Conservation (phyloP, 2,888 invertebrate genomes). For the Drosophila yooni region DNA sequence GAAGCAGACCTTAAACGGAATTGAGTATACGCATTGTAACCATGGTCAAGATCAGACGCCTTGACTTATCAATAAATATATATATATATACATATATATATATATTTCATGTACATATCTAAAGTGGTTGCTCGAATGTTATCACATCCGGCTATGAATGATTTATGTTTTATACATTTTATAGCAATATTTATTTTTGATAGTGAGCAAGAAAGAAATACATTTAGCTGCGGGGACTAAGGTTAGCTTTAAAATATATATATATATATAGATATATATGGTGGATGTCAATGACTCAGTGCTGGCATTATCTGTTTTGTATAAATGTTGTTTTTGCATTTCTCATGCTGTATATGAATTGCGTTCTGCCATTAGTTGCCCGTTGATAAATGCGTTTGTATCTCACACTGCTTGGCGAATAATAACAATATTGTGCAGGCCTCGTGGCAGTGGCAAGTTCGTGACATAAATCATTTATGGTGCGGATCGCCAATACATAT, state of each 20-base stretch:
- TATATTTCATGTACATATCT: background rate
- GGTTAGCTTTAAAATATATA: constrained; percentile 52
- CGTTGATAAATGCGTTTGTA: constrained; percentile 50
- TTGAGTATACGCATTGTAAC: constrained; percentile 13
- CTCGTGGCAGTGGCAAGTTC: constrained; percentile 49
- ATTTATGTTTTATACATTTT: constrained; percentile 11
- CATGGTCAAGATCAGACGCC: constrained; percentile 68
- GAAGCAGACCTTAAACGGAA: background rate
- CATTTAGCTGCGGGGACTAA: constrained; percentile 38
- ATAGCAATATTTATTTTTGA: constrained; percentile 17
- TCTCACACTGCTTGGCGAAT: constrained; percentile 29
- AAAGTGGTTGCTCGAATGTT: constrained; percentile 18
- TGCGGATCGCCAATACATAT: constrained; percentile 19
- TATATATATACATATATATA: constrained; percentile 2
- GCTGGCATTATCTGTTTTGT: constrained; percentile 58
- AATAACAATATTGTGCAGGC: constrained; percentile 29
- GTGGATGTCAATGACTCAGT: constrained; percentile 70
- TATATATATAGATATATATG: background rate
- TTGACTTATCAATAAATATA: constrained; percentile 26
- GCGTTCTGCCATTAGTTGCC: constrained; percentile 40
- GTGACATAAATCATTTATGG: constrained; percentile 72
- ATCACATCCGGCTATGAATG: constrained; percentile 48
- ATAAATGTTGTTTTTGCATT: constrained; percentile 13
- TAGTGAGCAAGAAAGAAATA: constrained; percentile 29
- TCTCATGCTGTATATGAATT: constrained; percentile 18